Evolutionary conservation across 2,888 invertebrate genomes (phyloP).

Genomic region (Venusia cambrica): DNA sequence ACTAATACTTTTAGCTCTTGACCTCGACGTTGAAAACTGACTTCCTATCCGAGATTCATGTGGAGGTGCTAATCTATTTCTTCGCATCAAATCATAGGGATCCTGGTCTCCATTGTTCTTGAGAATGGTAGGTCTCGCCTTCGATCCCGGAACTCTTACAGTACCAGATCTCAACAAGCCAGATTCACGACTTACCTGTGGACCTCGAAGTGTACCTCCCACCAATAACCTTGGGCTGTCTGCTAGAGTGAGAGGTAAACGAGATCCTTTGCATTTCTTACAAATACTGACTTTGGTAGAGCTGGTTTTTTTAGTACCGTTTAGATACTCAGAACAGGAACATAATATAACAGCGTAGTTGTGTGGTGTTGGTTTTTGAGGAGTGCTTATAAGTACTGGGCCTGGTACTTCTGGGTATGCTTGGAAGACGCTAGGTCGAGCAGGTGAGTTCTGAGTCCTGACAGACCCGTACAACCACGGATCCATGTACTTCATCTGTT

Average conservation of each 20-base stretch:
- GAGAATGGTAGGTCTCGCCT: slow-evolving; percentile 83
- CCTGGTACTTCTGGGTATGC: slow-evolving; percentile 69
- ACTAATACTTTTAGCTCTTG: slow-evolving; percentile 79
- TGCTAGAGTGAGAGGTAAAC: slow-evolving; percentile 85
- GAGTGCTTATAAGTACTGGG: slow-evolving; percentile 75
- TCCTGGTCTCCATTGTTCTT: slow-evolving; percentile 82
- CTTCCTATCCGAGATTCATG: slow-evolving; percentile 77
- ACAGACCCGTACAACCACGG: slow-evolving; percentile 93
- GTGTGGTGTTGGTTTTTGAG: slow-evolving; percentile 81
- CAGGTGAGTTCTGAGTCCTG: slow-evolving; percentile 75
- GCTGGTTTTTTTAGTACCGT: slow-evolving; percentile 87
- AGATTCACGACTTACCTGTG: slow-evolving; percentile 65
- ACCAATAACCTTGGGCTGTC: slow-evolving; percentile 77
- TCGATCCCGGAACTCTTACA: slow-evolving; percentile 81
- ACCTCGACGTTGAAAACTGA: slow-evolving; percentile 72
- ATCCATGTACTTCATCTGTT: slow-evolving; percentile 92
- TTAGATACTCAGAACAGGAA: slow-evolving; percentile 90
- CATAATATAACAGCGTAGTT: slow-evolving; percentile 88
- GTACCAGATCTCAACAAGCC: slow-evolving; percentile 82
- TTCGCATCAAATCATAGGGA: slow-evolving; percentile 92
- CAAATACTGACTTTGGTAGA: slow-evolving; percentile 88
- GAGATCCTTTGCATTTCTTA: slow-evolving; percentile 91
- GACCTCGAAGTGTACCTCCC: slow-evolving; percentile 84
- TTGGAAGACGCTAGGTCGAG: slow-evolving; percentile 74
- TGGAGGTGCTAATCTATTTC: slow-evolving; percentile 86